Evolutionary conservation across 2,888 invertebrate genomes (phyloP).

Genomic region (Meandrusa payeni): DNA sequence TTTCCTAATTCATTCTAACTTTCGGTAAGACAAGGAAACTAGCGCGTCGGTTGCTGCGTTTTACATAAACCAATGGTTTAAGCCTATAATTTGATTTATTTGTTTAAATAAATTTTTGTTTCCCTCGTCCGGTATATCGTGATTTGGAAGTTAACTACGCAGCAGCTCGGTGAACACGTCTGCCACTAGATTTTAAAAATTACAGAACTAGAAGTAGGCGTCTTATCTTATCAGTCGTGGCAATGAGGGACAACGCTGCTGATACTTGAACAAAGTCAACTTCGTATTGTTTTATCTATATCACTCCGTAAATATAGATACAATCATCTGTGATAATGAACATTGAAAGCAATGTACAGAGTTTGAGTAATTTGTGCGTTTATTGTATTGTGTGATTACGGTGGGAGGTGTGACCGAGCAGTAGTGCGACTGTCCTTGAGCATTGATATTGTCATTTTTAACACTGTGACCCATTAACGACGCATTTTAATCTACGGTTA

Average conservation of each 20-base stretch:
- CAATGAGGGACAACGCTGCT: conserved; percentile 46
- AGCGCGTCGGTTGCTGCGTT: too few relatives aligned
- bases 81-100: too few relatives aligned
- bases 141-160: too few relatives aligned
- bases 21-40: too few relatives aligned
- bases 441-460: conserved; percentile 44
- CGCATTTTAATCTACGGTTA: too few relatives aligned
- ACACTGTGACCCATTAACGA: conserved; percentile 38
- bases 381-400: conserved; percentile 31
- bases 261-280: conserved; percentile 43
- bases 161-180: too few relatives aligned
- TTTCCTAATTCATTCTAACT: too few relatives aligned
- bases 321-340: conserved; percentile 2
- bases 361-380: conserved; percentile 29
- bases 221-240: conserved; percentile 57
- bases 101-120: too few relatives aligned
- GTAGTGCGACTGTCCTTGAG: conserved; percentile 52
- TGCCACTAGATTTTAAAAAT: too few relatives aligned
- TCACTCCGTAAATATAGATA: conserved; percentile 31
- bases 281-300: conserved; percentile 33
- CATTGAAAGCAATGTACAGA: conserved; percentile 32
- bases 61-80: too few relatives aligned
- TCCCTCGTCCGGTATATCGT: too few relatives aligned
- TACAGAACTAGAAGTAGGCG: conserved; percentile 36
- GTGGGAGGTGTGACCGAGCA: conserved; percentile 39